phyloP scores from a whole-genome alignment of 1,140 invertebrate species.

The Zaprionus lachaisei region DNA sequence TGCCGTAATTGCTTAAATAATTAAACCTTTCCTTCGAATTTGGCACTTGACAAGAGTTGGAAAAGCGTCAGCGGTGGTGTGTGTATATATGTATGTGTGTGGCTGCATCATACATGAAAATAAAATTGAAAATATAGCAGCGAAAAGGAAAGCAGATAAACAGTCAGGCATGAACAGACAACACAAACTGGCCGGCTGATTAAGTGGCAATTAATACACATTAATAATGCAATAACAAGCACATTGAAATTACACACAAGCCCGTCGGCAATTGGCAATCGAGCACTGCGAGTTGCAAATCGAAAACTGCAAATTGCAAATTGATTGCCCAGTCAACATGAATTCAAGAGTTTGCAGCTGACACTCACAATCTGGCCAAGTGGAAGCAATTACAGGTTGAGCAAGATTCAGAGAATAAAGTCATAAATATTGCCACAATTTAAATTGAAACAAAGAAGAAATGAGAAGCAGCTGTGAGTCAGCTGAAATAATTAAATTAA shows the following conservation, averaged over 20 bases:
- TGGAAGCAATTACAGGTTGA: constrained; percentile 39
- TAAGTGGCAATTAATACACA: constrained; percentile 67
- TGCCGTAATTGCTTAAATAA: constrained; percentile 71
- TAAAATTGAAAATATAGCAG: background rate
- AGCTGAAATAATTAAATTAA: constrained; percentile 5
- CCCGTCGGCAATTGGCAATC: background rate
- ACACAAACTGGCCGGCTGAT: constrained; percentile 32
- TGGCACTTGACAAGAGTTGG: constrained; percentile 34
- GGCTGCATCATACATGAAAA: constrained; percentile 26
- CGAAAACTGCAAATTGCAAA: constrained; percentile 42
- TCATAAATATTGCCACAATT: constrained; percentile 1
- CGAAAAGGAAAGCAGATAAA: background rate
- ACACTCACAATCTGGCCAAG: constrained; percentile 37
- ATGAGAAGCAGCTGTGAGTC: too few species aligned
- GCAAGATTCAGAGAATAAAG: background rate
- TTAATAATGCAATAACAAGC: constrained; percentile 63
- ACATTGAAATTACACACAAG: constrained; percentile 40
- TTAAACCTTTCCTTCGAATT: constrained; percentile 56
- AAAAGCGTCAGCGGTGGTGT: constrained; percentile 1
- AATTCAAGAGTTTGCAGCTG: constrained; percentile 23
- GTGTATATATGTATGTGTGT: constrained; percentile 6
- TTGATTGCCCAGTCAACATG: constrained; percentile 36
- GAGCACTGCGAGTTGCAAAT: background rate
- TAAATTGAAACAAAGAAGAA: background rate
- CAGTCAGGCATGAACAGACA: constrained; percentile 3